These are phyloP conservation scores for Notarius quadriscutis DNA, from an alignment of 2,113 vertebrate species.

Conservation along the genomic window DNA sequence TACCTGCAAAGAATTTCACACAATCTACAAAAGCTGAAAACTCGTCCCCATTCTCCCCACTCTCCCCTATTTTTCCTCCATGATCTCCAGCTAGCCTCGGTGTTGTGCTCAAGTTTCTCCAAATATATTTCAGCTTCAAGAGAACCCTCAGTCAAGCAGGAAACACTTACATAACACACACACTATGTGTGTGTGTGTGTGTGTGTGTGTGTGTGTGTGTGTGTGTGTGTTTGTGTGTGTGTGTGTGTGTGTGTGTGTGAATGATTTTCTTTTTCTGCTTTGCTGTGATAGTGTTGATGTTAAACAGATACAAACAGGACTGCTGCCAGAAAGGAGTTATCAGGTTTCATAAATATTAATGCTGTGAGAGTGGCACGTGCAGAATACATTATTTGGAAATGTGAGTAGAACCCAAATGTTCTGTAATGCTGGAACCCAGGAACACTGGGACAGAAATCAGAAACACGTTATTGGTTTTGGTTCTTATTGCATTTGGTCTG, in stretches of 20 bases:
- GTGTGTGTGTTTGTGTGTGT: not conserved
- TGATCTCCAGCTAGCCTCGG: too few relatives aligned
- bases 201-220: not conserved
- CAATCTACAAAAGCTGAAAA: too few relatives aligned
- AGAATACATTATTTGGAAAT: not conserved
- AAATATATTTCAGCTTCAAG: conserved; percentile 11
- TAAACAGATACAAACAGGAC: not conserved
- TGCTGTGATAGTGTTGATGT: not conserved
- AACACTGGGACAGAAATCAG: not conserved
- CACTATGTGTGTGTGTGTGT: not conserved
- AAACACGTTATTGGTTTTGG: not conserved
- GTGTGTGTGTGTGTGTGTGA: not conserved
- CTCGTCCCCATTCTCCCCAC: too few relatives aligned
- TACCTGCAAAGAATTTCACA: too few relatives aligned
- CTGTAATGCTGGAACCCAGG: not conserved
- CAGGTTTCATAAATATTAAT: not conserved
- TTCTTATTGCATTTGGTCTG: not conserved
- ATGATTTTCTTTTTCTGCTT: not conserved
- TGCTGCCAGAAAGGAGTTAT: not conserved
- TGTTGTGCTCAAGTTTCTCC: too few relatives aligned
- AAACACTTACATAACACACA: conserved; percentile 21
- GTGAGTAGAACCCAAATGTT: not conserved
- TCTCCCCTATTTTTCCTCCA: too few relatives aligned
- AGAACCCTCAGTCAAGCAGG: not conserved
- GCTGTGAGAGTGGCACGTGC: not conserved